phyloP scores from a whole-genome alignment of 2,113 vertebrate species.

The Puntigrus tetrazona region DNA sequence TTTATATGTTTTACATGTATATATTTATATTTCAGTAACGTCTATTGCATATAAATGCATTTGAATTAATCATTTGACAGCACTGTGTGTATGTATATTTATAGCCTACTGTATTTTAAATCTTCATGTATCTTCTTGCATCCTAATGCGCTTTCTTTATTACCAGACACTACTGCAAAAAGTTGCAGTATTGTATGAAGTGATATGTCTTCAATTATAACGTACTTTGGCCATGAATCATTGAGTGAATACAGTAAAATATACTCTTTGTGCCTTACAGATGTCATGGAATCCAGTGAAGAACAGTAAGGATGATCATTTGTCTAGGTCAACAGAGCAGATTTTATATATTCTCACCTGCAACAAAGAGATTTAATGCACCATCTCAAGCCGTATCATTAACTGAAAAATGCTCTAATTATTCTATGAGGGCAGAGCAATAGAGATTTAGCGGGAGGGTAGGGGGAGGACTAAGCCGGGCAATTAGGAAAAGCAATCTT shows the following conservation, averaged over 20 bases:
- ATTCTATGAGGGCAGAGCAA: constrained; percentile 27
- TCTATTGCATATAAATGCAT: too few relatives aligned
- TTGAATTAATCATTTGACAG: too few relatives aligned
- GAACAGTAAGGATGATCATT: background rate
- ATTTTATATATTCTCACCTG: constrained; percentile 3
- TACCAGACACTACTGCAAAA: background rate
- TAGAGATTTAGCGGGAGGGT: constrained; percentile 24
- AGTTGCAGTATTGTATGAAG: background rate
- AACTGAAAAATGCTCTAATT: constrained; percentile 43
- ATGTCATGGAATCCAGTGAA: background rate
- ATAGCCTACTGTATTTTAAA: background rate
- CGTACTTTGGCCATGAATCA: background rate
- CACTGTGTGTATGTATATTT: too few relatives aligned
- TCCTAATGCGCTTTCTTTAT: background rate
- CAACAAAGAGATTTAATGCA: constrained; percentile 8
- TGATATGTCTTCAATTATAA: background rate
- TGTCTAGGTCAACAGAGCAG: constrained; percentile 20
- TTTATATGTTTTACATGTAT: too few relatives aligned
- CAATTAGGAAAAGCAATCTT: constrained; percentile 59
- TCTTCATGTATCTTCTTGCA: background rate
- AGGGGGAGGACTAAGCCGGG: constrained; percentile 45
- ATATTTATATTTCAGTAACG: too few relatives aligned
- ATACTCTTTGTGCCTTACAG: background rate
- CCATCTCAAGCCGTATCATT: constrained; percentile 28
- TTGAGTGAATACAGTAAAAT: background rate